These are phyloP conservation scores for Drosophila nebulosa DNA, from an alignment of 1,140 invertebrate species.

Conservation along the genomic window DNA sequence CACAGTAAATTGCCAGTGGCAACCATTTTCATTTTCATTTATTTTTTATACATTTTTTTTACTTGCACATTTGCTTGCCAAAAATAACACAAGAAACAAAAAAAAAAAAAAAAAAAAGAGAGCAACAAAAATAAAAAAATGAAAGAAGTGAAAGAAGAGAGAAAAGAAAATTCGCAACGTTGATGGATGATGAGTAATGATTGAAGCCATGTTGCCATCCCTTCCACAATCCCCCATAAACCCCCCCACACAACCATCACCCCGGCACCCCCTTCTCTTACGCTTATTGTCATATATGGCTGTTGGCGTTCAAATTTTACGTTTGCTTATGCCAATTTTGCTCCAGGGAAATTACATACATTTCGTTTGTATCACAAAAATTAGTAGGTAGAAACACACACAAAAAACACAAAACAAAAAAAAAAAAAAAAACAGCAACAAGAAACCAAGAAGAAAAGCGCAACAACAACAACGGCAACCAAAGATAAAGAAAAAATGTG, in stretches of 20 bases:
- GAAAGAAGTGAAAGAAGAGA: constrained; percentile 34
- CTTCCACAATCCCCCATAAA: constrained; percentile 8
- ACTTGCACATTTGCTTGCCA: constrained; percentile 68
- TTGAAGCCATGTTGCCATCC: constrained; percentile 68
- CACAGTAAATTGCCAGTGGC: constrained; percentile 46
- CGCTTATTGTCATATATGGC: constrained; percentile 69
- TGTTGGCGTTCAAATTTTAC: constrained; percentile 69
- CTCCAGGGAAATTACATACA: constrained; percentile 76
- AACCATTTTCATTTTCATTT: constrained; percentile 68
- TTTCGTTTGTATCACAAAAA: constrained; percentile 71
- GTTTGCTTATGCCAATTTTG: constrained; percentile 76
- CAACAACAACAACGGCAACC: background rate
- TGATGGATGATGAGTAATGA: constrained; percentile 79
- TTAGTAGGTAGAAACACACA: constrained; percentile 57
- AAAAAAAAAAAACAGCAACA: constrained; percentile 25
- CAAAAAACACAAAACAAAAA: constrained; percentile 18
- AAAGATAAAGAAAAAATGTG: background rate
- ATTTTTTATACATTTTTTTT: constrained; percentile 46
- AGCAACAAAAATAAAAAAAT: constrained; percentile 37
- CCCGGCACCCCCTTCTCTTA: background rate
- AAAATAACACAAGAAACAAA: constrained; percentile 29
- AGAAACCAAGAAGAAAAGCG: constrained; percentile 20
- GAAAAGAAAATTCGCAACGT: constrained; percentile 65
- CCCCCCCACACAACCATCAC: background rate
- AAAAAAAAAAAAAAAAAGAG: background rate